These are phyloP conservation scores for Acestrorhynchus altus DNA, from an alignment of 2,797 vertebrate genomes.

Conservation along the genomic window DNA sequence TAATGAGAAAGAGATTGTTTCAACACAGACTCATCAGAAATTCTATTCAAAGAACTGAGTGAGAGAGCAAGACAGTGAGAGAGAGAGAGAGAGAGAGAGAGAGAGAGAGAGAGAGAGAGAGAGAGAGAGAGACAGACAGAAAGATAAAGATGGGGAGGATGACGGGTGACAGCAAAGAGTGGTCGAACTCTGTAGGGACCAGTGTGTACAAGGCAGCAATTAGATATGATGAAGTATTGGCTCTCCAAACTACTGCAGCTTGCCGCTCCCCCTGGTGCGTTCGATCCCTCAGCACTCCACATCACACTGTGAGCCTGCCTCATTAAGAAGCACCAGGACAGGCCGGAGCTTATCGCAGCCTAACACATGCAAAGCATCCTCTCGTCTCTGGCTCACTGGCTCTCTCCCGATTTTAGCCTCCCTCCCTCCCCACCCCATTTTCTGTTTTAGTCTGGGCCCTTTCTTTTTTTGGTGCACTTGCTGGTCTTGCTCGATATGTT, in stretches of 20 bases:
- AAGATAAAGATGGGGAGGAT: constrained; percentile 9
- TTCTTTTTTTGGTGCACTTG: constrained; percentile 1
- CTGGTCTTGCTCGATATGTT: constrained; percentile 26
- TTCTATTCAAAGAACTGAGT: constrained; percentile 19
- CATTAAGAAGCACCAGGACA: constrained; percentile 85
- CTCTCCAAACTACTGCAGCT: constrained; percentile 61
- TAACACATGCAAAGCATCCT: constrained; percentile 83
- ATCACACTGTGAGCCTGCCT: constrained; percentile 72
- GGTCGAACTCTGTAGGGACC: constrained; percentile 68
- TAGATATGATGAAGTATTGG: constrained; percentile 80
- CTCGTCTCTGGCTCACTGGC: constrained; percentile 48
- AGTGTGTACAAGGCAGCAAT: constrained; percentile 78
- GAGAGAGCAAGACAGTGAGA: constrained; percentile 22
- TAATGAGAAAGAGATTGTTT: constrained; percentile 50
- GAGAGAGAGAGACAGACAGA: constrained; percentile 29
- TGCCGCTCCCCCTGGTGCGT: constrained; percentile 70
- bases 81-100: constrained; percentile 2
- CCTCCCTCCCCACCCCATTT: background rate
- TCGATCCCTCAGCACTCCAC: constrained; percentile 62
- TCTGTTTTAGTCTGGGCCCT: constrained; percentile 16
- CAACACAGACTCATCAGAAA: constrained; percentile 39
- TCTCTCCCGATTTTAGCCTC: constrained; percentile 13
- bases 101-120: constrained; percentile 11
- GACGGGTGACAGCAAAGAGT: constrained; percentile 63
- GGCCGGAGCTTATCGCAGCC: constrained; percentile 85